phyloP scores from a whole-genome alignment of 2,888 invertebrate species.

The Bombyx huttoni region DNA sequence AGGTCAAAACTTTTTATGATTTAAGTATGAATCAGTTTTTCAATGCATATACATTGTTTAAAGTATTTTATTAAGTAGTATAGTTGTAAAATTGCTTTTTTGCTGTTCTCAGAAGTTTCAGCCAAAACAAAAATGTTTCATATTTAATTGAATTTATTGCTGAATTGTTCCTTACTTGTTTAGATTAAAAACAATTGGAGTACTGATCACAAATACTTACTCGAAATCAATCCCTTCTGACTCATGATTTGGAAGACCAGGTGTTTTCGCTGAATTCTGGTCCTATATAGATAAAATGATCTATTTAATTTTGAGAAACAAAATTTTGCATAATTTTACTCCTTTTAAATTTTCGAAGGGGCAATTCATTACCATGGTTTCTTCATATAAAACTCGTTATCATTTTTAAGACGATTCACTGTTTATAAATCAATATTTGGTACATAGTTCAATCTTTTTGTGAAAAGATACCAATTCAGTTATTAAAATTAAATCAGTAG shows the following conservation, averaged over 20 bases:
- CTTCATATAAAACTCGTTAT: slow-evolving; percentile 5
- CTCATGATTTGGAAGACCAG: not conserved
- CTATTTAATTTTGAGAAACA: not conserved
- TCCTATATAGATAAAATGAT: not conserved
- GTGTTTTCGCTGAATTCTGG: not conserved
- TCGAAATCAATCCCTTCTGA: not conserved
- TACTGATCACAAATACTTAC: not conserved
- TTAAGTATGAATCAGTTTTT: too few species aligned
- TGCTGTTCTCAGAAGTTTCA: too few species aligned
- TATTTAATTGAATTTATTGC: too few species aligned
- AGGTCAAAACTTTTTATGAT: too few species aligned
- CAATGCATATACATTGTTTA: too few species aligned
- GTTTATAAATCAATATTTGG: not conserved
- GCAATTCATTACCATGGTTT: not conserved
- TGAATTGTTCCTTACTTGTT: too few species aligned
- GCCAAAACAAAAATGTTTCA: too few species aligned
- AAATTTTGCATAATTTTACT: too few species aligned
- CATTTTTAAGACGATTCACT: slow-evolving; percentile 1
- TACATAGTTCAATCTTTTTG: not conserved
- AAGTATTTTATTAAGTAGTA: too few species aligned
- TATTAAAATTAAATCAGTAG: not conserved
- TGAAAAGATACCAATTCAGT: too few species aligned
- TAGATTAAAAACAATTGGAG: too few species aligned
- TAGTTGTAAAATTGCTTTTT: too few species aligned
- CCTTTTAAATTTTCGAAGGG: not conserved